phyloP scores from a whole-genome alignment of 2,113 vertebrate genomes.

The Carassius carassius region DNA sequence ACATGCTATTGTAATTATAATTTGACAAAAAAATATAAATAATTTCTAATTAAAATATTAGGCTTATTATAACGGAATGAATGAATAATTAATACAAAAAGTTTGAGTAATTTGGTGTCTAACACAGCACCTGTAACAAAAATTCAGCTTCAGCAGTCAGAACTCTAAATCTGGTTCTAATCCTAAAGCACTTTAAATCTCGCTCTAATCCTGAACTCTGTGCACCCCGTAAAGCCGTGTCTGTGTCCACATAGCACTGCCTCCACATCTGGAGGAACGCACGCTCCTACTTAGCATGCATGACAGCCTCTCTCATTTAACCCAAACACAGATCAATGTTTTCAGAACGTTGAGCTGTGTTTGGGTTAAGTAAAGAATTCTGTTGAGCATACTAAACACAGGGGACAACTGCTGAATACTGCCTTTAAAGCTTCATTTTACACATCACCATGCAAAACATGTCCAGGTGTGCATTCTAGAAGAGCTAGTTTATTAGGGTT shows the following conservation, averaged over 20 bases:
- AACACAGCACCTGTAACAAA: conserved; percentile 13
- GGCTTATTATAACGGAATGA: too few relatives aligned
- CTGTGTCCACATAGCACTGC: conserved; percentile 23
- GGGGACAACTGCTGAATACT: conserved; percentile 25
- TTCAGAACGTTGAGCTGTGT: conserved; percentile 67
- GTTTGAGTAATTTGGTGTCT: neutral
- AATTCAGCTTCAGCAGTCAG: conserved; percentile 8
- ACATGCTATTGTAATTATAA: conserved; percentile 50
- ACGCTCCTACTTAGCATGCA: conserved; percentile 64
- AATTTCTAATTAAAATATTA: too few relatives aligned
- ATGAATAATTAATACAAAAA: too few relatives aligned
- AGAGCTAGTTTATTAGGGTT: conserved; percentile 34
- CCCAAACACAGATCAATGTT: conserved; percentile 75
- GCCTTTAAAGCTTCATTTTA: conserved; percentile 63
- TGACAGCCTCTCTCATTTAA: conserved; percentile 65
- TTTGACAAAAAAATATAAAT: too few relatives aligned
- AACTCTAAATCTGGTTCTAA: conserved; percentile 35
- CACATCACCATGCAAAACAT: conserved; percentile 65
- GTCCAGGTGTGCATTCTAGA: conserved; percentile 45
- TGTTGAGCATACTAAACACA: conserved; percentile 71
- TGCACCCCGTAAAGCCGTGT: neutral
- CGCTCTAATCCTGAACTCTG: conserved; percentile 32
- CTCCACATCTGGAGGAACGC: conserved; percentile 60
- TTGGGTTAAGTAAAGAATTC: conserved; percentile 77
- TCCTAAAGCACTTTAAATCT: conserved; percentile 37